Conservation (phyloP, 2,797 vertebrate genomes). For the Florisuga fusca region DNA sequence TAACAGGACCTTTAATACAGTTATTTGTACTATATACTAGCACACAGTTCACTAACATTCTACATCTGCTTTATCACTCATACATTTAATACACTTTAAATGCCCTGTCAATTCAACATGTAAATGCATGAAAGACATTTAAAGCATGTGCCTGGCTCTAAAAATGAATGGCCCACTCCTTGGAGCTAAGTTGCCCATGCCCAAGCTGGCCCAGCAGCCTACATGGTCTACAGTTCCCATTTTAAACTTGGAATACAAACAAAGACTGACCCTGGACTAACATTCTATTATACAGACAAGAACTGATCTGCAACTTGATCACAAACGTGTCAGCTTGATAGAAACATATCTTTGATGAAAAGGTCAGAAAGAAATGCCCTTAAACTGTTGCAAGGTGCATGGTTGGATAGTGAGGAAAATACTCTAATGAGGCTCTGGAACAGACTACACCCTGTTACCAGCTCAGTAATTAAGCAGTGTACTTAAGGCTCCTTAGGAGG, state of each 20-base stretch:
- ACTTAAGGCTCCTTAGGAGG: neutral
- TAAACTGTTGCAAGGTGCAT: neutral
- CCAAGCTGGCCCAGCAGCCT: neutral
- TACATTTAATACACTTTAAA: neutral
- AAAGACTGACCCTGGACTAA: neutral
- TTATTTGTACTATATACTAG: neutral
- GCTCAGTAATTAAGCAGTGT: neutral
- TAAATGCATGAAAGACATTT: accelerated
- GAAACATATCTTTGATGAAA: neutral
- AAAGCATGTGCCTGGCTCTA: neutral
- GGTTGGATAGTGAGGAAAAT: neutral
- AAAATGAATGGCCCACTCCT: neutral
- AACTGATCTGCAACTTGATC: neutral
- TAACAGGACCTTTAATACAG: neutral
- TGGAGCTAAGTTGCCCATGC: too few species aligned
- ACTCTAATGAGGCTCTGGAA: neutral
- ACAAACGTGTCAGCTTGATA: neutral
- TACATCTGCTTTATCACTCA: neutral
- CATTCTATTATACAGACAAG: neutral
- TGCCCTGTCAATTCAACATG: neutral
- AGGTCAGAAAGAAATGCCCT: neutral
- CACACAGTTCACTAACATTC: neutral
- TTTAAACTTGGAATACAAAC: neutral
- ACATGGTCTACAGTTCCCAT: neutral
- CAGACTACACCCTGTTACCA: neutral